Base-by-base conservation (phyloP, 2,888 invertebrate species). In the Amphipoea oculea region DNA sequence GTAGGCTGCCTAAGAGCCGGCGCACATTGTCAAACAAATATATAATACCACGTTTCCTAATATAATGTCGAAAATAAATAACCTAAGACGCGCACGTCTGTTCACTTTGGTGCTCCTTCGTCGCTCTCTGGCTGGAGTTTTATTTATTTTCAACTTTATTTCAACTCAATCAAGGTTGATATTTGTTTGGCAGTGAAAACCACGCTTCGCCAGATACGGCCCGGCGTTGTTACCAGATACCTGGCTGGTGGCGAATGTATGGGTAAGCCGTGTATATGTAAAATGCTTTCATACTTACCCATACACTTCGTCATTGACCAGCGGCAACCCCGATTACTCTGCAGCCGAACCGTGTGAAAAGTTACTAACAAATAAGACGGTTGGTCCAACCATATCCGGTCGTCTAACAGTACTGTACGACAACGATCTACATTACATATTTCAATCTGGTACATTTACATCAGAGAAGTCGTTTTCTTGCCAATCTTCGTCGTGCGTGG, bases 381-480 rank as follows among this genome's bases (percentile, higher is more conserved):
- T 45, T 12, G 36, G 29, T 51, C 40, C 54, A 60, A 69, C 23
- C 60, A 73, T 23, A 67, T n/a, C 45, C 11, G 45, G 60, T 40
- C 62, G 63, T 69, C 66, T 69, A 84, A 42, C 17, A 54, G n/a
- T 57, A 62, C 62, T 23, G 3, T 65, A 17, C 51, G 51, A 60
- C 60, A 69, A 62, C 29, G 23, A 67, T 72, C 84, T 86, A 83
- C 74, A 77, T 12, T 17, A 81, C 70, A 69, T 42, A 81, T 54
- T 78, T 88, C 62, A 88, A 82, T 79, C 76, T 36, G 78, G 78
- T 72, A 75, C 85, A 86, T 84, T 96, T 96, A 96, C 96, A 87
- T 96, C 96, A 76, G 95, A 94, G 45, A 89, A 79, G 60, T 95
- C 95, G 68, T 92, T 92, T 12, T 95, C 95, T 40, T 86, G 92